A percentile compares a stretch with the other conserved stretches of the same genome.
phyloP scores from a whole-genome alignment of 2,888 invertebrate genomes.

The Ectemnius cavifrons region DNA sequence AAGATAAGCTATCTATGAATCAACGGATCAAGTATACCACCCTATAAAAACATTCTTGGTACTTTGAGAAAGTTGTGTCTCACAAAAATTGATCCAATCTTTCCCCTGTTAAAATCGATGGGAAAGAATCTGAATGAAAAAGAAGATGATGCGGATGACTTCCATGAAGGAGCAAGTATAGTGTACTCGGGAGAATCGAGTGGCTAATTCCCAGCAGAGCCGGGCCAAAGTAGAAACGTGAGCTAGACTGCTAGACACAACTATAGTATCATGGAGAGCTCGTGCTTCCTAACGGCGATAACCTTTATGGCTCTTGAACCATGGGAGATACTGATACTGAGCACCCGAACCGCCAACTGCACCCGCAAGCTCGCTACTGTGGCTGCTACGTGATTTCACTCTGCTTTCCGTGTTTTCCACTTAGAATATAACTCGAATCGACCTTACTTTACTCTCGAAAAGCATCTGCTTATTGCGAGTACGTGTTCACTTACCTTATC shows the following conservation, averaged over 20 bases:
- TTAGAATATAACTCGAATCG: not conserved
- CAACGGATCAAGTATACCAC: too few relatives aligned
- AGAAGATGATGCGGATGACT: not conserved
- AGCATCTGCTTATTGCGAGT: not conserved
- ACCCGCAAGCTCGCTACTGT: constrained; percentile 44
- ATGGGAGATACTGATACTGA: constrained; percentile 62
- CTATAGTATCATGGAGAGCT: constrained; percentile 56
- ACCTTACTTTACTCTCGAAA: not conserved
- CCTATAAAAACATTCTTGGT: not conserved
- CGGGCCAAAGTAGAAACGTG: constrained; percentile 34
- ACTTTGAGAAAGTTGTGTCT: not conserved
- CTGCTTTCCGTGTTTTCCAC: constrained; percentile 26
- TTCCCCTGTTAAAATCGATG: not conserved
- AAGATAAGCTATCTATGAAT: too few relatives aligned
- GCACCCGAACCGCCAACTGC: constrained; percentile 37
- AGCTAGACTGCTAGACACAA: constrained; percentile 22
- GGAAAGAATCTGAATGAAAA: not conserved
- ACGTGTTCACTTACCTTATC: not conserved
- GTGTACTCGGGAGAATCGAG: constrained; percentile 33
- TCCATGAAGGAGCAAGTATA: not conserved
- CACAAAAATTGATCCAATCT: not conserved
- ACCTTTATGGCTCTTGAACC: constrained; percentile 69
- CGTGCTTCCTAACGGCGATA: constrained; percentile 71
- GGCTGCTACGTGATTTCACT: constrained; percentile 60
- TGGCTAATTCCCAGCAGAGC: constrained; percentile 55